Evolutionary conservation across 2,888 invertebrate species (phyloP).

Genomic region (Toxonevra muliebris): DNA sequence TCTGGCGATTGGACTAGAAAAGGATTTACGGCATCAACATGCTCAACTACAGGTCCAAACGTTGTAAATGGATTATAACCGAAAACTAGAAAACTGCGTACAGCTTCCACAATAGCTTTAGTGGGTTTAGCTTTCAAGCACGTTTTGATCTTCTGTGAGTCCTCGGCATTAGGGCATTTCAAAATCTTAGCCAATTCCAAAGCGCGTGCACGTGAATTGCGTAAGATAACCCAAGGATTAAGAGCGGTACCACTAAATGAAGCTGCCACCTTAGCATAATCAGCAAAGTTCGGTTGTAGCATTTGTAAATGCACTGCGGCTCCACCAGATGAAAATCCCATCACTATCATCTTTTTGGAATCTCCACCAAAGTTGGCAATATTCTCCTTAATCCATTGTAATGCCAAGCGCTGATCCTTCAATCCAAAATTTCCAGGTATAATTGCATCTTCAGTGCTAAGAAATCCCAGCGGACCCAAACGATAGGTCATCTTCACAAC

Average conservation of each 20-base stretch:
- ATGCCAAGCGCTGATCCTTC: slow-evolving; percentile 77
- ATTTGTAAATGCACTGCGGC: slow-evolving; percentile 80
- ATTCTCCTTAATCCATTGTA: slow-evolving; percentile 76
- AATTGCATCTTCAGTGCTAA: slow-evolving; percentile 76
- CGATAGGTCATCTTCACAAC: slow-evolving; percentile 77
- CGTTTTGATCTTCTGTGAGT: slow-evolving; percentile 69
- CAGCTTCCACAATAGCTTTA: slow-evolving; percentile 69
- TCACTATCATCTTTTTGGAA: slow-evolving; percentile 73
- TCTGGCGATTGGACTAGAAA: slow-evolving; percentile 75
- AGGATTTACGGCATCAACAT: slow-evolving; percentile 65
- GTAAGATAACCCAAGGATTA: slow-evolving; percentile 70
- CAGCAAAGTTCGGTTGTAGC: slow-evolving; percentile 66
- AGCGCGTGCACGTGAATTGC: slow-evolving; percentile 69
- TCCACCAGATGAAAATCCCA: slow-evolving; percentile 79
- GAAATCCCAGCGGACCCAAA: slow-evolving; percentile 78
- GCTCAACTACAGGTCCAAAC: slow-evolving; percentile 78
- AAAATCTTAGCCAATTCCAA: slow-evolving; percentile 70
- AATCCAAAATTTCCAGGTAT: slow-evolving; percentile 78
- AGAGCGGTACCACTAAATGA: slow-evolving; percentile 78
- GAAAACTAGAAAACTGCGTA: slow-evolving; percentile 62
- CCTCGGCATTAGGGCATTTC: slow-evolving; percentile 70
- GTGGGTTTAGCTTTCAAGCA: slow-evolving; percentile 74
- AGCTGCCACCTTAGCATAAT: slow-evolving; percentile 40
- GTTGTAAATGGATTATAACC: slow-evolving; percentile 76
- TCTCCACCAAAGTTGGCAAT: slow-evolving; percentile 78